Evolutionary conservation across 1,140 invertebrate genomes (phyloP), one percentile per base, ranked within the genome.

Genomic region (Brachionus paranguensis): DNA sequence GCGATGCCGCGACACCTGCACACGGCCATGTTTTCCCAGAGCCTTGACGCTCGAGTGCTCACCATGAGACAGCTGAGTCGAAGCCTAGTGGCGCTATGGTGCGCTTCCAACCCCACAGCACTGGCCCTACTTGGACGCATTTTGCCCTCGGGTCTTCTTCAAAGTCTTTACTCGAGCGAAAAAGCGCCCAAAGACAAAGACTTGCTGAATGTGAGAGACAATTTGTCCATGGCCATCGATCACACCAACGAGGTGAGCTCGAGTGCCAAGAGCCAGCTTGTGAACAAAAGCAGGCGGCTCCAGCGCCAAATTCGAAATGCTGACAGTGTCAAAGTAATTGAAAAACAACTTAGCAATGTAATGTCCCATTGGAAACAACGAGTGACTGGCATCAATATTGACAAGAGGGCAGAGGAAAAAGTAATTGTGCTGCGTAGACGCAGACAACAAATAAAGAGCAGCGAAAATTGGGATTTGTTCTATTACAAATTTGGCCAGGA

Each of bases 21-120:
- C 72, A 93, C 95, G 64, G 95, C 97, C 65, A 92, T 99, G 83
- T 99, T 96, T 88, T 94, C 94, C 29, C 89, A 92, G 84, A 93
- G 93, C n/a, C 92, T 92, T 83, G 91, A 92, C 86, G 89, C 89
- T 85, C 90, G 95, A 86, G 90, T 95, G 85, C 89, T 95, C 10
- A 94, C 94, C 2, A 93, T 86, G 85, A 90, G 96, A 65, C 96
- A 99, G 88, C 90, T 99, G 14, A 98, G 96, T 70, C 91, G 97
- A 12, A 96, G 98, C 90, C 90, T 99, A n/a, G 94, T 99, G 78
- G 94, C 94, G 17, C 91, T 99, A n/a, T 99, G 97, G 97, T 92
- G 97, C 0, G 96, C 95, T 12, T 95, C 95, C 70, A 96, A 99
- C 91, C 93, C 94, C 20, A 94, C 93, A 24, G 96, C 96, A 0